Evolutionary conservation across 2,888 invertebrate genomes (phyloP).

Genomic region (Drosophila flavopinicola): DNA sequence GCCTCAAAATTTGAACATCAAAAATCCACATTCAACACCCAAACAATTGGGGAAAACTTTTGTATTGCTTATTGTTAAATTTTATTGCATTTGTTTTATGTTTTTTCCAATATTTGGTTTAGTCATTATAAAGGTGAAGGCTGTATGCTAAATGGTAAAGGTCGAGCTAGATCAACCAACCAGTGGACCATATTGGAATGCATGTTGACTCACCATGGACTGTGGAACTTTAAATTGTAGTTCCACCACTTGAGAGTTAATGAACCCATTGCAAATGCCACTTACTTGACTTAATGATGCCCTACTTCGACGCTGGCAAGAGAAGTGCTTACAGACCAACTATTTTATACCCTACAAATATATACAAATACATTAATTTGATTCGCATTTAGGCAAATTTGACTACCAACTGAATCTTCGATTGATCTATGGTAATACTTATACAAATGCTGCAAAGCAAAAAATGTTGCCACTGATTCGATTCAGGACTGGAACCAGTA

Average conservation of each 20-base stretch:
- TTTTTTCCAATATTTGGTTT: slow-evolving; percentile 21
- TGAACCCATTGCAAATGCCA: slow-evolving; percentile 18
- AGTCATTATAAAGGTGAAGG: slow-evolving; percentile 10
- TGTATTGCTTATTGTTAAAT: slow-evolving; percentile 24
- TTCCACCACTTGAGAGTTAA: slow-evolving; percentile 13
- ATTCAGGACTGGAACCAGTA: too few relatives aligned
- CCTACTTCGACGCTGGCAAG: not conserved
- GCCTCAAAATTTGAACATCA: slow-evolving; percentile 26
- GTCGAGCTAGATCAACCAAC: not conserved
- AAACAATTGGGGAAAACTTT: slow-evolving; percentile 24
- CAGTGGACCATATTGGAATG: not conserved
- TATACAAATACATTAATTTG: too few relatives aligned
- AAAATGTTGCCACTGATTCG: too few relatives aligned
- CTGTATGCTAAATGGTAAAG: slow-evolving; percentile 3
- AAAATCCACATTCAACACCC: slow-evolving; percentile 40
- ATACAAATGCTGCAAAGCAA: too few relatives aligned
- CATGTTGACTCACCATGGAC: not conserved
- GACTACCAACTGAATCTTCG: too few relatives aligned
- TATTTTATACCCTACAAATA: slow-evolving; percentile 6
- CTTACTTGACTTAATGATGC: slow-evolving; percentile 24
- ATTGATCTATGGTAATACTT: too few relatives aligned
- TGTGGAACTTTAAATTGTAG: slow-evolving; percentile 4
- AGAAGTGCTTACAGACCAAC: not conserved
- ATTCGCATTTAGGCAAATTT: too few relatives aligned
- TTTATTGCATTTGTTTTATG: slow-evolving; percentile 33